These are phyloP conservation scores for Crocallis elinguaria DNA, from an alignment of 2,888 invertebrate species.

Conservation along the genomic window DNA sequence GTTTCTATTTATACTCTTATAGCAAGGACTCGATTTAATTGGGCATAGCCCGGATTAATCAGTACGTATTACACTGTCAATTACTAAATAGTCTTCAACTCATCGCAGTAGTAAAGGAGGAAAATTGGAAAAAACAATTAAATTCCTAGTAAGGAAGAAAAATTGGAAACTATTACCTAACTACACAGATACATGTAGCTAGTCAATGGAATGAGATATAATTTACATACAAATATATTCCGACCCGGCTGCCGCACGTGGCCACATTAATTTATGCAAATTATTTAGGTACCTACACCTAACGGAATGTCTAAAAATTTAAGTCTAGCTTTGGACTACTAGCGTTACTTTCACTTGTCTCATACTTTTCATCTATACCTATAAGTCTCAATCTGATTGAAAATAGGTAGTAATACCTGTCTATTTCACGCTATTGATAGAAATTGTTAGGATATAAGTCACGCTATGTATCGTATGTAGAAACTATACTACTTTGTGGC, in stretches of 20 bases:
- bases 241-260: not conserved
- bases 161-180: not conserved
- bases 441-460: constrained; percentile 24
- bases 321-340: constrained; percentile 5
- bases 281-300: no score
- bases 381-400: constrained; percentile 9
- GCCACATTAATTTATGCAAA: constrained; percentile 16
- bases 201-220: constrained; percentile 7
- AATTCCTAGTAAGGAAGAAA: no score
- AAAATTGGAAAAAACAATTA: no score
- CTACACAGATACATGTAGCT: not conserved
- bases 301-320: constrained; percentile 12
- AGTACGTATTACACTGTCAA: no score
- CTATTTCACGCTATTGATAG: constrained; percentile 31
- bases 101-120: no score
- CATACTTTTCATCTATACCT: constrained; percentile 13
- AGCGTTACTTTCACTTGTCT: constrained; percentile 14
- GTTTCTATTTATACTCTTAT: no score
- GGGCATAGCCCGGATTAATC: no score
- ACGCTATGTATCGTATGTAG: constrained; percentile 19
- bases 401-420: constrained; percentile 17
- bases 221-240: constrained; percentile 12
- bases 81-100: no score
- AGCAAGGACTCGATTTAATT: no score
- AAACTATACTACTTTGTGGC: constrained; percentile 1